Evolutionary conservation across 2,797 vertebrate species (phyloP).

Genomic region (Characodon lateralis): DNA sequence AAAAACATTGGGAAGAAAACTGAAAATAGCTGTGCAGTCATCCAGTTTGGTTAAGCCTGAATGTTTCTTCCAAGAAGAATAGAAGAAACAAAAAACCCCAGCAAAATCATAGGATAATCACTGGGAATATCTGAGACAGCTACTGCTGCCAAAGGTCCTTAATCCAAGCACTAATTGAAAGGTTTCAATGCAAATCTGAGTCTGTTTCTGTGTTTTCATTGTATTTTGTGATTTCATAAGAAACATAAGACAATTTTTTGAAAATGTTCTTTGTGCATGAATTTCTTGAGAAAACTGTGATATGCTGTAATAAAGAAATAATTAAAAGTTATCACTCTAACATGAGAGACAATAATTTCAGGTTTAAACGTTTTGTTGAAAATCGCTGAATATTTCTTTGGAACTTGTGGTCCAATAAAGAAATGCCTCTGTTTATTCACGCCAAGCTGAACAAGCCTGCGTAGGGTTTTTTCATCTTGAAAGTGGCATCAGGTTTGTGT

Average conservation of each 20-base stretch:
- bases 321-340: background rate
- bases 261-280: background rate
- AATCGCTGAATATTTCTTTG: background rate
- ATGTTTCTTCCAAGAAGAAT: constrained; percentile 1
- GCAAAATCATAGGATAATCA: background rate
- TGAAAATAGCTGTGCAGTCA: background rate
- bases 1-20: background rate
- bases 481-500: constrained; percentile 16
- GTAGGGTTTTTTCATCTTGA: constrained; percentile 30
- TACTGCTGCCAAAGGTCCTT: background rate
- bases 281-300: background rate
- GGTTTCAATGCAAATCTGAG: constrained; percentile 2
- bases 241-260: no score
- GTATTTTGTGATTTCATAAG: background rate
- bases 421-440: background rate
- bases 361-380: background rate
- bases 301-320: background rate
- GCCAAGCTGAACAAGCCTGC: background rate
- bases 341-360: background rate
- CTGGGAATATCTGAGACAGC: background rate
- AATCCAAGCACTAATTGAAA: constrained; percentile 4
- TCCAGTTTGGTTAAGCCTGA: background rate
- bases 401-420: constrained; percentile 1
- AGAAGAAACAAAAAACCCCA: background rate
- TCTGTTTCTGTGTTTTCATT: background rate